A percentile compares a stretch with the other conserved stretches of the same genome.
Conservation (phyloP, 2,113 vertebrate genomes). For the Pachypanchax playfairii region DNA sequence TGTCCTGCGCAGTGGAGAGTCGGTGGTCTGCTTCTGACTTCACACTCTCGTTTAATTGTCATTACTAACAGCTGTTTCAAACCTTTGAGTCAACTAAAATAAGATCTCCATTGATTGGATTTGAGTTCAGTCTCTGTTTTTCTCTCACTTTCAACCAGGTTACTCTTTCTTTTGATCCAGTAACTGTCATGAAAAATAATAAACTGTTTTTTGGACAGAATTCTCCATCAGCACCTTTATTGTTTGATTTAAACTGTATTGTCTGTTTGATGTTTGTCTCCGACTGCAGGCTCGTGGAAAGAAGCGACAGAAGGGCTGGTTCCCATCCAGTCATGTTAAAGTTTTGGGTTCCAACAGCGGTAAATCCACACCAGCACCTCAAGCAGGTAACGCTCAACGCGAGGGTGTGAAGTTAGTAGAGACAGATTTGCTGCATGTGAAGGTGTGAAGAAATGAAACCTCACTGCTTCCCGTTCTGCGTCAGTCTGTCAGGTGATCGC, state of each 20-base stretch:
- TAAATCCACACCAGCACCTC: constrained; percentile 85
- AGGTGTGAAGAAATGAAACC: neutral
- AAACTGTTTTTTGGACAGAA: neutral
- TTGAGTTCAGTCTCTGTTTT: neutral
- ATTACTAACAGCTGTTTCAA: too few species aligned
- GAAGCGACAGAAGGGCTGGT: constrained; percentile 97
- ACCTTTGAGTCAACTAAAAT: too few species aligned
- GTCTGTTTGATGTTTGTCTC: constrained; percentile 20
- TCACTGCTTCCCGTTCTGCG: neutral
- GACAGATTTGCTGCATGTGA: neutral
- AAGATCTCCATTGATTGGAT: too few species aligned
- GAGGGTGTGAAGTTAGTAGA: neutral
- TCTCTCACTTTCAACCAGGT: neutral
- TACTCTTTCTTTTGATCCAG: neutral
- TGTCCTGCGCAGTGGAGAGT: neutral
- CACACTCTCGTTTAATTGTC: too few species aligned
- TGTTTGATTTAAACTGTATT: constrained; percentile 2
- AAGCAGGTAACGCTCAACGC: constrained; percentile 78
- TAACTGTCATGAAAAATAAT: neutral
- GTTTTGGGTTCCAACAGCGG: constrained; percentile 89
- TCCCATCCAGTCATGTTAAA: constrained; percentile 91
- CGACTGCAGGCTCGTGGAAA: constrained; percentile 89
- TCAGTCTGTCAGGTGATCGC: constrained; percentile 93
- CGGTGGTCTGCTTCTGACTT: neutral
- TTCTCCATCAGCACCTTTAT: neutral